phyloP scores from a whole-genome alignment of 2,797 vertebrate species.

The Tinamus major region DNA sequence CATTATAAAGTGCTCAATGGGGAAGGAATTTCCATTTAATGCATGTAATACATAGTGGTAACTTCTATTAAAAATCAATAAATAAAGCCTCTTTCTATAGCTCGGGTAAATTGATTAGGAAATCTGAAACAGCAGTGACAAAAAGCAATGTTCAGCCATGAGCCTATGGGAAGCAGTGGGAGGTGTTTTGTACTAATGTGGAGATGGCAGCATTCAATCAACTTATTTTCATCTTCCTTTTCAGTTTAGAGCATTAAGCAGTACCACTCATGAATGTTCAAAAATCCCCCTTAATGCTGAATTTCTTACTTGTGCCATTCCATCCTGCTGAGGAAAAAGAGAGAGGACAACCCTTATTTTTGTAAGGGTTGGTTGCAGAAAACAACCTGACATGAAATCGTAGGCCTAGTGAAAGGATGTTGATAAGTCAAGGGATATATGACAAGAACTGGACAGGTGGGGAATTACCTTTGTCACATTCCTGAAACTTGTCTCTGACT shows the following conservation, averaged over 20 bases:
- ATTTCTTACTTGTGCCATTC: constrained; percentile 69
- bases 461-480: background rate
- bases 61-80: background rate
- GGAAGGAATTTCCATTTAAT: constrained; percentile 40
- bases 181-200: constrained; percentile 5
- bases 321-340: constrained; percentile 1
- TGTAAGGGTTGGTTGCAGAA: background rate
- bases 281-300: constrained; percentile 69
- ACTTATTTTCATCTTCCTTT: constrained; percentile 5
- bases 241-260: constrained; percentile 9
- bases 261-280: constrained; percentile 46
- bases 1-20: constrained; percentile 63
- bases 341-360: no score
- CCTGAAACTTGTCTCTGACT: constrained; percentile 36
- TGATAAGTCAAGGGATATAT: background rate
- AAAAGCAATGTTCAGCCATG: background rate
- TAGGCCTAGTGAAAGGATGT: background rate
- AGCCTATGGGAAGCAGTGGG: constrained; percentile 26
- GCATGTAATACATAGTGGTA: background rate
- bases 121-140: constrained; percentile 16
- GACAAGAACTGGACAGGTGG: constrained; percentile 16
- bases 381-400: background rate
- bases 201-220: constrained; percentile 12
- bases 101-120: background rate
- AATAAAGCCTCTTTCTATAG: no score